Base-by-base conservation (phyloP, 2,888 invertebrate species). In the Toxonevra muliebris region DNA sequence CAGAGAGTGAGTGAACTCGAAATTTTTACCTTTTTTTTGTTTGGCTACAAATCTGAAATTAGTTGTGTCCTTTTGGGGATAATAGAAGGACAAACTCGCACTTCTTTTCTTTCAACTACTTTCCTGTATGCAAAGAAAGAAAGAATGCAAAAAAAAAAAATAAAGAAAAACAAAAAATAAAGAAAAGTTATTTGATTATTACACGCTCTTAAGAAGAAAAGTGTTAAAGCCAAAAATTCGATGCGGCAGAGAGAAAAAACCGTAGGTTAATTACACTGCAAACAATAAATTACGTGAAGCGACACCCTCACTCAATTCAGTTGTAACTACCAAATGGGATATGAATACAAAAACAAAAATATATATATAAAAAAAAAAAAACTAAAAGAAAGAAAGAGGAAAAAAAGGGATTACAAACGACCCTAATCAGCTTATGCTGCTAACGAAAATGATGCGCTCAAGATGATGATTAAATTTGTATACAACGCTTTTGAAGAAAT, bases 211-310 rank as follows among this genome's bases (percentile, higher is more conserved):
- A n/a, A 20, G 66, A n/a, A 20, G 66, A 50, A 70, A 69, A 75
- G 75, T 72, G 77, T 68, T 67, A 76, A 76, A 73, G 74, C 71
- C 70, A 72, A 71, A 71, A 72, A 30, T 30, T 4, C 30, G 30
- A 2, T 63, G 71, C 69, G 70, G 71, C 73, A 30, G 7, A 30
- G 30, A 30, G 7, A 30, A 30, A 73, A 70, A 70, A 66, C 69
- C 73, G 69, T 71, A 71, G 74, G 78, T 79, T 79, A 79, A 80
- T 77, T 80, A 79, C 74, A 74, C 74, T 71, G 76, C 74, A 79
- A 73, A 76, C 71, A 77, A 76, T 81, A 77, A 80, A 76, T 80
- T 79, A 74, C 74, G 69, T 20, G 17, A 59, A 61, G 52, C 55
- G 65, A 45, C 59, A 10, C 59, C 50, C 58, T 58, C 59, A 50